Evolutionary conservation across 2,113 vertebrate species (phyloP).

Genomic region (Myrmecophaga tridactyla): DNA sequence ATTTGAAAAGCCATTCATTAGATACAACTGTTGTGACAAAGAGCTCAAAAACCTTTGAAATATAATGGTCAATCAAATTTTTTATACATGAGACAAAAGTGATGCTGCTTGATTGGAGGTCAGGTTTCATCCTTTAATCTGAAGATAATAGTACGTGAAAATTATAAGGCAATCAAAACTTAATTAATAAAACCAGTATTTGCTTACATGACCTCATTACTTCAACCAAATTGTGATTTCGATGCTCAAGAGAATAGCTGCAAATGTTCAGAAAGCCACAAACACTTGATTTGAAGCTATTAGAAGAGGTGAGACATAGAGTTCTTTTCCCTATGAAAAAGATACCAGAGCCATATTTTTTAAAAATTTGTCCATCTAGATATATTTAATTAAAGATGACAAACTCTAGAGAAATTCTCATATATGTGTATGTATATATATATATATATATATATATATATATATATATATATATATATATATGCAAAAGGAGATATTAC

Average conservation of each 20-base stretch:
- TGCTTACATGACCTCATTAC: constrained; percentile 19
- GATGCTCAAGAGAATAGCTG: neutral
- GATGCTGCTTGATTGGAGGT: constrained; percentile 13
- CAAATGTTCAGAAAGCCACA: constrained; percentile 43
- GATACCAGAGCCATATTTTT: constrained; percentile 39
- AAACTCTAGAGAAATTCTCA: constrained; percentile 20
- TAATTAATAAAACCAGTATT: constrained; percentile 15
- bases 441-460: no score
- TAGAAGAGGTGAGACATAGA: neutral
- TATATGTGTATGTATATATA: no score
- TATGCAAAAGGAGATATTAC: neutral
- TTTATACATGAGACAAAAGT: constrained; percentile 52
- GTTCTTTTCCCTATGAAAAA: constrained; percentile 38
- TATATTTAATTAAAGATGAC: constrained; percentile 42
- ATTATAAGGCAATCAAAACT: constrained; percentile 49
- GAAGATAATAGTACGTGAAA: neutral
- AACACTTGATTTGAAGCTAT: constrained; percentile 38
- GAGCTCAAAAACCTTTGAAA: constrained; percentile 54
- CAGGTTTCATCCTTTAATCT: constrained; percentile 1
- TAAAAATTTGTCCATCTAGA: constrained; percentile 22
- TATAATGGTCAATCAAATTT: constrained; percentile 48
- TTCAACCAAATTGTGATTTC: constrained; percentile 31
- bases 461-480: no score
- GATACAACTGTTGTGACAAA: constrained; percentile 49
- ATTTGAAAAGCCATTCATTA: constrained; percentile 60